phyloP scores from a whole-genome alignment of 1,140 invertebrate species.

The Leptinotarsa undecemlineata region DNA sequence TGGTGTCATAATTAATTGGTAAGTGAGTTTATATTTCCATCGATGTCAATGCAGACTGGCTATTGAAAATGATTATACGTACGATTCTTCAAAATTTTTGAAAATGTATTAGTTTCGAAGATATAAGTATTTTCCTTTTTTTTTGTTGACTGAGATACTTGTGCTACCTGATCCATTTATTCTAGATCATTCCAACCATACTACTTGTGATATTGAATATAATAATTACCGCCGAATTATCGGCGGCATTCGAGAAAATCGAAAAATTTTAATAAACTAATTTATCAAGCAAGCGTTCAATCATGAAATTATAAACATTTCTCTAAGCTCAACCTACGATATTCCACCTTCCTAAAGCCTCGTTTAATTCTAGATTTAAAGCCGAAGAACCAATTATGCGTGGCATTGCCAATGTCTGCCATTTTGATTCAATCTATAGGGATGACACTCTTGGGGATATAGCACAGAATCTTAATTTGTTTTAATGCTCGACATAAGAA shows the following conservation, averaged over 20 bases:
- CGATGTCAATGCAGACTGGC: no score
- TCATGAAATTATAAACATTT: conserved; percentile 15
- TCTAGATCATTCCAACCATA: no score
- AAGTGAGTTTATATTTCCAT: no score
- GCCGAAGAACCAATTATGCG: conserved; percentile 45
- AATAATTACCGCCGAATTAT: no score
- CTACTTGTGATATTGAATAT: no score
- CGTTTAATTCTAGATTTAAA: conserved; percentile 34
- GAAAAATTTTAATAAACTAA: conserved; percentile 1
- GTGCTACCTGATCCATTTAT: no score
- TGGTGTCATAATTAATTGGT: conserved; percentile 3
- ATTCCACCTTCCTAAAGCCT: conserved; percentile 2
- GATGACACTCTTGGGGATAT: conserved; percentile 47
- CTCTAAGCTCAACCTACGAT: not conserved
- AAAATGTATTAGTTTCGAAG: no score
- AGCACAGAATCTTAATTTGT: conserved; percentile 39
- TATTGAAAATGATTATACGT: no score
- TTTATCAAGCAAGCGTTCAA: conserved; percentile 1
- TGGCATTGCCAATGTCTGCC: conserved; percentile 41
- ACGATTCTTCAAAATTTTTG: no score
- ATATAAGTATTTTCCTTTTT: no score
- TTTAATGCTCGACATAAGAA: conserved; percentile 32
- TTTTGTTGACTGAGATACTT: no score
- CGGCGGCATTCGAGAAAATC: no score
- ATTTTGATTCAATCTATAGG: conserved; percentile 50